These are phyloP conservation scores for Lates japonicus DNA, from an alignment of 2,797 vertebrate species.

Conservation along the genomic window DNA sequence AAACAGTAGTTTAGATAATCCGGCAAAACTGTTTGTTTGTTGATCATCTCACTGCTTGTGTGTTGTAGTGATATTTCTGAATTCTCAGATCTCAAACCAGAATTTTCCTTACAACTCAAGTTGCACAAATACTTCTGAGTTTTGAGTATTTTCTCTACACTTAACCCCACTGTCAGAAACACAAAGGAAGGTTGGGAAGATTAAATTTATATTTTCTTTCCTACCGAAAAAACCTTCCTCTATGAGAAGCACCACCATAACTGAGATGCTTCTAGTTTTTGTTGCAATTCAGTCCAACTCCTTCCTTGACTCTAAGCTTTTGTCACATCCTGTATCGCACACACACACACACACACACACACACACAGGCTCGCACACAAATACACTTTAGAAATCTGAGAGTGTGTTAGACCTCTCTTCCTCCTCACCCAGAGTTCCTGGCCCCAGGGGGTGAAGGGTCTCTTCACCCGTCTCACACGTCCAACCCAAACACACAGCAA, in stretches of 20 bases:
- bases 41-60: background rate
- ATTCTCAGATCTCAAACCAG: background rate
- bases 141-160: constrained; percentile 48
- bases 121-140: background rate
- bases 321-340: constrained; percentile 66
- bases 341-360: constrained; percentile 43
- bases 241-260: constrained; percentile 29
- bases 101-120: background rate
- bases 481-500: constrained; percentile 83
- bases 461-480: constrained; percentile 75
- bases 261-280: constrained; percentile 47
- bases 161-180: constrained; percentile 42
- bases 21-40: background rate
- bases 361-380: constrained; percentile 39
- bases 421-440: constrained; percentile 81
- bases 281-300: constrained; percentile 26
- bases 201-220: constrained; percentile 49
- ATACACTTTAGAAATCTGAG: constrained; percentile 75
- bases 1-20: background rate
- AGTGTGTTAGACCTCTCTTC: constrained; percentile 79
- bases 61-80: background rate
- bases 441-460: constrained; percentile 78
- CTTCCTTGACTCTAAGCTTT: constrained; percentile 42
- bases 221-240: constrained; percentile 17
- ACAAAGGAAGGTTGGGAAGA: constrained; percentile 25